phyloP scores from a whole-genome alignment of 2,888 invertebrate genomes.

The Drosophila mulleri region DNA sequence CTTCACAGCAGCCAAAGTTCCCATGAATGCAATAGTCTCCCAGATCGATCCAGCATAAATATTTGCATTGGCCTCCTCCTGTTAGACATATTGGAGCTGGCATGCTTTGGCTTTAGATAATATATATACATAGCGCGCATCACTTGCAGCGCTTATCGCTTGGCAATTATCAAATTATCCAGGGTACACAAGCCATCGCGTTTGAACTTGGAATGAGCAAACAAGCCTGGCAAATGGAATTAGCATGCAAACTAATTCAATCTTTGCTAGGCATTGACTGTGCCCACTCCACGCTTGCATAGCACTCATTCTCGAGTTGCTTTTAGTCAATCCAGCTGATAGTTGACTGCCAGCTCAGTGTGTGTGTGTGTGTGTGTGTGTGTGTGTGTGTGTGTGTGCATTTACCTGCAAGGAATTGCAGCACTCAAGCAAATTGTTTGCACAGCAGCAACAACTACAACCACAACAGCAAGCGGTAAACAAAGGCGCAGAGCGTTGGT shows the following conservation, averaged over 20 bases:
- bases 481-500: slow-evolving; percentile 45
- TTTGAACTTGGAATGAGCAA: slow-evolving; percentile 13
- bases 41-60: slow-evolving; percentile 4
- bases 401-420: slow-evolving; percentile 57
- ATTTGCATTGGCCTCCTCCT: not conserved
- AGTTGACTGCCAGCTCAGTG: slow-evolving; percentile 6
- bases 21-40: not conserved
- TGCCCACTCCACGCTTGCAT: slow-evolving; percentile 5
- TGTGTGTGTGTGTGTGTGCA: slow-evolving; percentile 15
- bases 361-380: slow-evolving; percentile 13
- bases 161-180: slow-evolving; percentile 48
- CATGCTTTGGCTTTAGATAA: slow-evolving; percentile 2
- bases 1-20: no score
- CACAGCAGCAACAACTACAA: slow-evolving; percentile 22
- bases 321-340: slow-evolving; percentile 21
- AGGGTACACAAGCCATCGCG: slow-evolving; percentile 12
- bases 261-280: slow-evolving; percentile 20
- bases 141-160: slow-evolving; percentile 29
- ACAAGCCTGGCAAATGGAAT: slow-evolving; percentile 26
- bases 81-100: not conserved
- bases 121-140: slow-evolving; percentile 8
- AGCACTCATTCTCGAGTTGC: slow-evolving; percentile 7
- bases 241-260: slow-evolving; percentile 51
- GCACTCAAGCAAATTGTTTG: slow-evolving; percentile 67
- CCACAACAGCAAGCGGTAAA: slow-evolving; percentile 32